Conservation (phyloP, 2,888 invertebrate genomes). For the Drosophila tanythrix region DNA sequence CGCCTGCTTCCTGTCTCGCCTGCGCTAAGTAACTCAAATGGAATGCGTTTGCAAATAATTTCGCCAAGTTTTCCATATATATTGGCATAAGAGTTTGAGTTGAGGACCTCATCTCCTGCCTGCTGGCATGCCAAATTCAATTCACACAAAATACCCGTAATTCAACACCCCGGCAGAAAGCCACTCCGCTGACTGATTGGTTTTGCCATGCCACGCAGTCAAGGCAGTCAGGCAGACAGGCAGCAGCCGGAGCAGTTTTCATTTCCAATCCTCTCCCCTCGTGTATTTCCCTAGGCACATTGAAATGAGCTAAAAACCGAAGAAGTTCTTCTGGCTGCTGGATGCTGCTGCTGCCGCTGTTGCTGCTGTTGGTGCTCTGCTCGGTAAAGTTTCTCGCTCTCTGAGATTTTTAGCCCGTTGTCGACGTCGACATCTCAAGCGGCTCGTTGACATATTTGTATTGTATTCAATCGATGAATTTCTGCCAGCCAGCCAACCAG, state of each 20-base stretch:
- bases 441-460: slow-evolving; percentile 81
- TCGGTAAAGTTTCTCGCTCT: slow-evolving; percentile 51
- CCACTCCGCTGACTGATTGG: slow-evolving; percentile 79
- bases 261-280: background rate
- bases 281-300: slow-evolving; percentile 60
- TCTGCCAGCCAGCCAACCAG: slow-evolving; percentile 53
- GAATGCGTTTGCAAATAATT: slow-evolving; percentile 79
- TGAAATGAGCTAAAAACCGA: slow-evolving; percentile 69
- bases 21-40: slow-evolving; percentile 59
- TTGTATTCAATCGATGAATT: slow-evolving; percentile 81
- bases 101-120: slow-evolving; percentile 1
- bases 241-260: slow-evolving; percentile 16
- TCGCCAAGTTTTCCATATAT: slow-evolving; percentile 34
- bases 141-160: slow-evolving; percentile 80
- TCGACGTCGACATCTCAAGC: slow-evolving; percentile 76
- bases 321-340: slow-evolving; percentile 5
- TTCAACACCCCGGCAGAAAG: slow-evolving; percentile 73
- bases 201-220: slow-evolving; percentile 56
- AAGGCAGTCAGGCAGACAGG: background rate
- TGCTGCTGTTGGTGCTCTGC: slow-evolving; percentile 5
- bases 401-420: slow-evolving; percentile 63
- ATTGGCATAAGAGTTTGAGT: slow-evolving; percentile 3
- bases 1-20: slow-evolving; percentile 46
- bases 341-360: background rate
- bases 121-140: slow-evolving; percentile 73